These are phyloP conservation scores for Tinamus guttatus DNA, from an alignment of 2,113 vertebrate genomes.

Conservation along the genomic window DNA sequence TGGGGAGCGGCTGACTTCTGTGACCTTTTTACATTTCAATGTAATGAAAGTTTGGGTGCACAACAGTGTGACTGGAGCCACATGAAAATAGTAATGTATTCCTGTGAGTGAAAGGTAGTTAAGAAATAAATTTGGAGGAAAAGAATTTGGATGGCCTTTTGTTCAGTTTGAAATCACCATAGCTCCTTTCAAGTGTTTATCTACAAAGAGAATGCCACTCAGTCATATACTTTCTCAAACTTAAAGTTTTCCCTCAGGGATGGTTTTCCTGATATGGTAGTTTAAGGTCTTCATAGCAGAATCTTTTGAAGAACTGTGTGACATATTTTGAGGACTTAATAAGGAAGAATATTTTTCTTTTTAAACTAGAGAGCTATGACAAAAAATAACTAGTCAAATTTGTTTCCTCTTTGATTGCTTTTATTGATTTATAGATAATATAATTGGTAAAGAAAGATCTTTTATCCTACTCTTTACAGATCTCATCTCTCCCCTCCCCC, in stretches of 20 bases:
- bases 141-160: constrained; percentile 40
- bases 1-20: neutral
- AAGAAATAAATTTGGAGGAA: constrained; percentile 52
- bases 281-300: constrained; percentile 2
- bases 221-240: constrained; percentile 54
- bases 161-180: constrained; percentile 51
- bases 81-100: constrained; percentile 31
- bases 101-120: constrained; percentile 41
- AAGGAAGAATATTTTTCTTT: constrained; percentile 4
- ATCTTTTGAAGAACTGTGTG: constrained; percentile 17
- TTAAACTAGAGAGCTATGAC: neutral
- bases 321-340: neutral
- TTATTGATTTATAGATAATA: neutral
- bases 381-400: neutral
- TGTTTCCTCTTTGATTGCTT: neutral
- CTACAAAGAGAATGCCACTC: constrained; percentile 47
- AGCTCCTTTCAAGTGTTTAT: constrained; percentile 11
- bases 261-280: neutral
- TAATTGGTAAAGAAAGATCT: neutral
- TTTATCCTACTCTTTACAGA: neutral
- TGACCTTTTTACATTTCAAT: constrained; percentile 53
- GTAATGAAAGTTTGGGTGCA: constrained; percentile 60
- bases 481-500: neutral
- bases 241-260: constrained; percentile 38
- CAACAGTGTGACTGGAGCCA: neutral